Percentiles rank a stretch among this genome's conserved stretches.
Conservation (phyloP, 2,888 invertebrate species). For the Fragum whitleyi region DNA sequence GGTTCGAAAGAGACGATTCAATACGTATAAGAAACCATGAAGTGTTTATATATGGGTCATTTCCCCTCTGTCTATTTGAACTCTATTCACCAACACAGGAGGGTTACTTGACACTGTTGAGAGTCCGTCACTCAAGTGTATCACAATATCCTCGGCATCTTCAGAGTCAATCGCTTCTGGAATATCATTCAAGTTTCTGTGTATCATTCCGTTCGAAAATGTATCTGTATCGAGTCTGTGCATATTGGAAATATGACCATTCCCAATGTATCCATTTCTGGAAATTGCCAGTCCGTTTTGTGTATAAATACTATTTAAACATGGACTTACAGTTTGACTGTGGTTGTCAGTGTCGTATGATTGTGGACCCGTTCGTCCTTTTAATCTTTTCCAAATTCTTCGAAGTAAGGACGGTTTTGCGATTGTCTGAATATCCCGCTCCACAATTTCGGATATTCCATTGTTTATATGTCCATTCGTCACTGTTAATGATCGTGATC, state of each 20-base stretch:
- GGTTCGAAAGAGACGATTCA: no score
- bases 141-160: neutral
- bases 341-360: neutral
- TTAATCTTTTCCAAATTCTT: neutral
- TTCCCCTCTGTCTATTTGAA: neutral
- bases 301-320: neutral
- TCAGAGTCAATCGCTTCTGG: neutral
- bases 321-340: neutral
- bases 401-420: neutral
- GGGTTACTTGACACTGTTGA: neutral
- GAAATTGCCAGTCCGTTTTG: neutral
- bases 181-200: neutral
- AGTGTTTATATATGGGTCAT: constrained; percentile 20
- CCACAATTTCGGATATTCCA: neutral
- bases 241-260: neutral
- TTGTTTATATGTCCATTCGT: neutral
- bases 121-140: neutral
- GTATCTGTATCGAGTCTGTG: neutral
- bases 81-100: neutral
- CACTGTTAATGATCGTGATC: neutral
- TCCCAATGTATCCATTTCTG: neutral
- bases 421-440: neutral
- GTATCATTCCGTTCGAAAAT: neutral
- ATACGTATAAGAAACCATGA: no score
- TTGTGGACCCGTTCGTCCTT: neutral